Evolutionary conservation across 2,113 vertebrate species (phyloP).

Genomic region (Erythrolamprus reginae): DNA sequence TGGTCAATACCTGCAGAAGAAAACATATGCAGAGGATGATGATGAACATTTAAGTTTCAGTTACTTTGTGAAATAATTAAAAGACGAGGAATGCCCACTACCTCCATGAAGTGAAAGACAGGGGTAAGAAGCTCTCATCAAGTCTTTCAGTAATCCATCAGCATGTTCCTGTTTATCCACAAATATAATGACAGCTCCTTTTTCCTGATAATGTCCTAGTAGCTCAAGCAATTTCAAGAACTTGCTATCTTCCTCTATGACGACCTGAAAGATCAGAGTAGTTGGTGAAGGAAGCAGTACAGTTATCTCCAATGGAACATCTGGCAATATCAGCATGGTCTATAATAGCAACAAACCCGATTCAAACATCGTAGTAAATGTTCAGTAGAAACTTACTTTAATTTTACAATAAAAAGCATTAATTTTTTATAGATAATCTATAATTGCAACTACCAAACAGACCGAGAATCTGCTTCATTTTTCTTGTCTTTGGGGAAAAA

Average conservation of each 20-base stretch:
- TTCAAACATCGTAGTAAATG: background rate
- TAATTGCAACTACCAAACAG: background rate
- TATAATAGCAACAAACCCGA: background rate
- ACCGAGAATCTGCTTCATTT: background rate
- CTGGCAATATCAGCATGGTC: background rate
- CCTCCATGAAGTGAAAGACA: constrained; percentile 98
- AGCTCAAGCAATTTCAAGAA: constrained; percentile 96
- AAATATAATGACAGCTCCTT: constrained; percentile 94
- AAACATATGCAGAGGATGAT: background rate
- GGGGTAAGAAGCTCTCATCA: constrained; percentile 98
- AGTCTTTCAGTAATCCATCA: constrained; percentile 88
- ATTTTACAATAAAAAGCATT: background rate
- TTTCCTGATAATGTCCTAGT: constrained; percentile 96
- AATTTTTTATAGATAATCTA: background rate
- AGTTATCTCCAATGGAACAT: background rate
- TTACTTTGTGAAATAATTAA: background rate
- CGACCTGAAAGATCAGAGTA: constrained; percentile 75
- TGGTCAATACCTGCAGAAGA: constrained; percentile 88
- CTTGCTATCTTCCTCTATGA: constrained; percentile 96
- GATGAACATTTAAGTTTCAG: background rate
- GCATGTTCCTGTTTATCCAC: constrained; percentile 98
- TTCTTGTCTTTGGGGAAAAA: background rate
- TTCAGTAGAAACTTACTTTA: background rate
- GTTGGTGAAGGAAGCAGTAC: constrained; percentile 3
- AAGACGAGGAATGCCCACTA: constrained; percentile 49